phyloP scores from a whole-genome alignment of 1,140 invertebrate genomes.

The Agrypnia vestita region DNA sequence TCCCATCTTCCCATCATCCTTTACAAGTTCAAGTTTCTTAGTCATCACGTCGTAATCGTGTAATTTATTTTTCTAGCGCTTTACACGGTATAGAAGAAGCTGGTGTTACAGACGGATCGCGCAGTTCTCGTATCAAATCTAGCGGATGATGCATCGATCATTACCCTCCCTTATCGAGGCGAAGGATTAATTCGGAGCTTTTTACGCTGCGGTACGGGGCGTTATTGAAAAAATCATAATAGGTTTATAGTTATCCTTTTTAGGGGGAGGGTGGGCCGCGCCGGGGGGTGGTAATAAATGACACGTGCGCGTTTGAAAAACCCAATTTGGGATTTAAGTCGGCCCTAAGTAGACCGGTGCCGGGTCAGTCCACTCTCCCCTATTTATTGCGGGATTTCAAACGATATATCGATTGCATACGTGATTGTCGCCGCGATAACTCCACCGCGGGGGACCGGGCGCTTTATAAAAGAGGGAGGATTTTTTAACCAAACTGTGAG shows the following conservation, averaged over 20 bases:
- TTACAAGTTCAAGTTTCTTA: too few species aligned
- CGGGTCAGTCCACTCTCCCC: constrained; percentile 57
- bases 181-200: constrained; percentile 57
- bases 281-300: constrained; percentile 72
- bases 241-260: constrained; percentile 61
- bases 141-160: constrained; percentile 60
- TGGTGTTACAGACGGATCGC: background rate
- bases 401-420: constrained; percentile 61
- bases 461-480: too few species aligned
- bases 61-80: too few species aligned
- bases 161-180: constrained; percentile 55
- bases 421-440: constrained; percentile 57
- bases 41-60: too few species aligned
- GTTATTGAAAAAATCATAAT: constrained; percentile 61
- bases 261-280: constrained; percentile 48
- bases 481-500: too few species aligned
- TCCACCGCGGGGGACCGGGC: background rate
- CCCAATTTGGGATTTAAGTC: constrained; percentile 75
- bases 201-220: constrained; percentile 53
- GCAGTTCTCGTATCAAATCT: constrained; percentile 57
- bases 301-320: constrained; percentile 74
- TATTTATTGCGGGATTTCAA: constrained; percentile 60
- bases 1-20: too few species aligned
- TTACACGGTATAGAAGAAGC: too few species aligned
- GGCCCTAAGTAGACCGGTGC: constrained; percentile 70